A percentile compares a stretch with the other conserved stretches of the same genome.
These are phyloP conservation scores for Notothenia coriiceps DNA, from an alignment of 2,113 vertebrate genomes.

Conservation along the genomic window DNA sequence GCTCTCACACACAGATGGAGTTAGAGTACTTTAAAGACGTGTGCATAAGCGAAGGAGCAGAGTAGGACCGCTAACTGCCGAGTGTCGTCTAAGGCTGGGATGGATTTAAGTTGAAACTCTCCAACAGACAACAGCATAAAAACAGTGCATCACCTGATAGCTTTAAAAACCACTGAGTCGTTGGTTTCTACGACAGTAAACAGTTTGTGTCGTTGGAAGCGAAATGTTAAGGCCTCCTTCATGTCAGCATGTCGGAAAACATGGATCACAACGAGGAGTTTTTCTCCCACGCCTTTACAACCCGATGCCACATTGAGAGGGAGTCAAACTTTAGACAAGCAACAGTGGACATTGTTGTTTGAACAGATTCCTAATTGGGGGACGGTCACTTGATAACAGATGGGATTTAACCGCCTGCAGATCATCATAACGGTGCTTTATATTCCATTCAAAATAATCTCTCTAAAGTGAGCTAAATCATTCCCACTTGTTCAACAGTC, in stretches of 20 bases:
- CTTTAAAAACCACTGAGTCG: constrained; percentile 37
- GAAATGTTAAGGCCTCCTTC: constrained; percentile 57
- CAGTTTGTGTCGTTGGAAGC: constrained; percentile 44
- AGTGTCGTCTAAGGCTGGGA: constrained; percentile 35
- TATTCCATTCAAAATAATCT: constrained; percentile 3
- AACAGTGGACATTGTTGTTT: background rate
- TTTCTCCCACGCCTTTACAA: constrained; percentile 2
- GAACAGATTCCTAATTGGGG: background rate
- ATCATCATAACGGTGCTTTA: background rate
- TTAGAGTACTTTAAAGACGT: background rate
- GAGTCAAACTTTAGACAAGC: background rate
- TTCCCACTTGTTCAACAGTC: background rate
- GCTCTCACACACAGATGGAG: background rate
- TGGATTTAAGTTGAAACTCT: background rate
- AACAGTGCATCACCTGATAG: constrained; percentile 39
- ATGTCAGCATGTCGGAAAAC: constrained; percentile 14
- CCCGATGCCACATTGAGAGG: background rate
- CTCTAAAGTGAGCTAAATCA: background rate
- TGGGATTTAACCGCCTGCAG: background rate
- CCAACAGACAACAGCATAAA: background rate
- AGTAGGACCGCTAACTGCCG: constrained; percentile 14
- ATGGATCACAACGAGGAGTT: background rate
- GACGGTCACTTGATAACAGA: background rate
- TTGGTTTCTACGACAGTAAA: constrained; percentile 39
- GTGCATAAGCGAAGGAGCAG: constrained; percentile 12